Evolutionary conservation across 2,113 vertebrate genomes (phyloP), one percentile per base, ranked within the genome.

Genomic region (Casuarius casuarius): DNA sequence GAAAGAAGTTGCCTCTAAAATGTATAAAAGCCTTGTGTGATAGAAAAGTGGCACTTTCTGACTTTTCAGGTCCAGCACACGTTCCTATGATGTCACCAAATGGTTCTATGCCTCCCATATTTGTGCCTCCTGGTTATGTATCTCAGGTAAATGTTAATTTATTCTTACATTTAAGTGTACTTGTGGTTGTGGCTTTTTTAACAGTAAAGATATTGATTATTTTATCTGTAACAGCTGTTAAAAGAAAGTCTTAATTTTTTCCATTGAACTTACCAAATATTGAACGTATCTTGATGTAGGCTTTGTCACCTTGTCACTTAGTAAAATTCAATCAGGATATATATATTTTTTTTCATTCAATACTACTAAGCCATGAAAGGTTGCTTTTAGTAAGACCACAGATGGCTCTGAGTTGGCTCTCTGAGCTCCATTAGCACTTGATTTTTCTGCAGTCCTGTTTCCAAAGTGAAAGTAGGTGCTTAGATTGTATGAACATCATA

Each of bases 1-100:
- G 21, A 26, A 42, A 61, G 31, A 70, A 40, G 17, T 7, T 81
- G 54, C 66, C 7, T 89, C 0, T 56, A 31, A 2, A 25, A 28
- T 10, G 67, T 49, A 46, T 44, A n/a, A 33, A 38, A 76, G 48
- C 40, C 17, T 59, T 14, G 0, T 14, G 67, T 87, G 71, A 54
- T 78, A 81, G 12, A 85, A 18, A 21, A 62, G 84, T 65, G 82
- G 6, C 71, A 26, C 75, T 33, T 90, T 90, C 65, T 97, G 89
- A 18, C 88, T 75, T 14, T 85, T 35, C 94, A 99, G 98, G 98
- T 95, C 98, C 98, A 44, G 98, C 98, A 7, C 98, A 98, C 2
- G 98, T 98, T 95, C 98, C 98, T 13, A 97, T 99, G 98, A 98
- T 99, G 96, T 98, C 98, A 65, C 98, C 98, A 80, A 98, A 98